Conservation (phyloP, 2,113 vertebrate species). For the Cyanoderma ruficeps region DNA sequence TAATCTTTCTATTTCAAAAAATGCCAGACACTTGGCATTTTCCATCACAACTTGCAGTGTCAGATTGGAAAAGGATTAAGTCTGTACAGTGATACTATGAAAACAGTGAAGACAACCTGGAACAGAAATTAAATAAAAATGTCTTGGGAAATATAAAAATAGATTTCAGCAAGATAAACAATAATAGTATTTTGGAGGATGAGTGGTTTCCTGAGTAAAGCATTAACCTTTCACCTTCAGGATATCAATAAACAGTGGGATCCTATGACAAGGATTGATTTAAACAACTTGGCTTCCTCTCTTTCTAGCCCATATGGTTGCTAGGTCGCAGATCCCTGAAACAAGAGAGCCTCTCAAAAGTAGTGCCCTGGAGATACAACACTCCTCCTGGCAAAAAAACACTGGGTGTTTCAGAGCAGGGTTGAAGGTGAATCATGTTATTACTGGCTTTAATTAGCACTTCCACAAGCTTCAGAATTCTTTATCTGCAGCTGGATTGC, state of each 20-base stretch:
- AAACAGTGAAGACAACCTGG: conserved; percentile 30
- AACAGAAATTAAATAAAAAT: conserved; percentile 64
- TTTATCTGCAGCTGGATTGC: conserved; percentile 40
- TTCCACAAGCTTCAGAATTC: conserved; percentile 7
- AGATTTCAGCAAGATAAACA: conserved; percentile 69
- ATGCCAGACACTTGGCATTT: conserved; percentile 46
- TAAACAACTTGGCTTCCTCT: conserved; percentile 16
- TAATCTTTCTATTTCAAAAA: conserved; percentile 49
- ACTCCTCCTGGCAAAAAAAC: background rate
- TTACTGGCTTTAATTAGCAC: conserved; percentile 63
- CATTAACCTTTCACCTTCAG: conserved; percentile 68
- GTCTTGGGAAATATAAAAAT: conserved; percentile 66
- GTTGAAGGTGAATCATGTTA: conserved; percentile 36
- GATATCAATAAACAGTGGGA: conserved; percentile 47
- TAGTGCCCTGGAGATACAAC: background rate
- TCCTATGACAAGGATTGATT: conserved; percentile 49
- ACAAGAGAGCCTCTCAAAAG: background rate
- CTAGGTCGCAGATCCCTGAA: background rate
- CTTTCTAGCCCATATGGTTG: background rate
- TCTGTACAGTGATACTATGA: conserved; percentile 46
- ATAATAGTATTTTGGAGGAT: conserved; percentile 67
- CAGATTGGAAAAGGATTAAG: conserved; percentile 64
- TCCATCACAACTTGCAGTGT: conserved; percentile 58
- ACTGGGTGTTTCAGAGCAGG: background rate
- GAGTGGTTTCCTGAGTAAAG: conserved; percentile 61